Conservation (phyloP, 1,140 invertebrate genomes). For the Bilobella aurantiaca region DNA sequence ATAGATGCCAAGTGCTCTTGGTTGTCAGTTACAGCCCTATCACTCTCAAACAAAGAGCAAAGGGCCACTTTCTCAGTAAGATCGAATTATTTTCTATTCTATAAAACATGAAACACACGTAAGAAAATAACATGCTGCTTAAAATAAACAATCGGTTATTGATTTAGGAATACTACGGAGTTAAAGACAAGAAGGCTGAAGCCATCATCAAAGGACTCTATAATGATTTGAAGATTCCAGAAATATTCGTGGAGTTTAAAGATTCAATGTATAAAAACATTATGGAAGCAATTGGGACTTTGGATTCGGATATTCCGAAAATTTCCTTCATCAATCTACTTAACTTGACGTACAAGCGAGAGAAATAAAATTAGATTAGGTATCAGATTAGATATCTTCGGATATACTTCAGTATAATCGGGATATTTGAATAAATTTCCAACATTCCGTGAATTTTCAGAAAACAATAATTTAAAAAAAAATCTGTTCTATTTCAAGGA, state of each 20-base stretch:
- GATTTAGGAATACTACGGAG: constrained; percentile 45
- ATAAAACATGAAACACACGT: too few relatives aligned
- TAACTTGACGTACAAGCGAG: neutral
- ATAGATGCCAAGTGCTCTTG: constrained; percentile 91
- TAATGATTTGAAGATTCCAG: constrained; percentile 1
- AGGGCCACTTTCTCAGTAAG: constrained; percentile 24
- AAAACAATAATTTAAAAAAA: too few relatives aligned
- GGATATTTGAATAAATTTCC: too few relatives aligned
- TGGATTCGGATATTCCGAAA: neutral
- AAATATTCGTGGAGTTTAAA: neutral
- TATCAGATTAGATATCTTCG: too few relatives aligned
- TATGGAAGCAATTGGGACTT: neutral
- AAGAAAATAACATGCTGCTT: too few relatives aligned
- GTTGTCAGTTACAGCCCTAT: constrained; percentile 77
- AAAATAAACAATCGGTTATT: constrained; percentile 42
- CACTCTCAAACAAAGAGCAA: constrained; percentile 62
- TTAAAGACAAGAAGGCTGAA: neutral
- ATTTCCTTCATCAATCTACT: neutral
- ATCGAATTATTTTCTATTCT: too few relatives aligned
- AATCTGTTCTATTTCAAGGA: too few relatives aligned
- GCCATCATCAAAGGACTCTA: constrained; percentile 8
- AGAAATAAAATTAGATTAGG: constrained; percentile 9
- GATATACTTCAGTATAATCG: too few relatives aligned
- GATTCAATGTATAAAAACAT: neutral
- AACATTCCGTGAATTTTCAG: too few relatives aligned